Conservation (phyloP, 2,797 vertebrate species). For the Chloroceryle amazona region DNA sequence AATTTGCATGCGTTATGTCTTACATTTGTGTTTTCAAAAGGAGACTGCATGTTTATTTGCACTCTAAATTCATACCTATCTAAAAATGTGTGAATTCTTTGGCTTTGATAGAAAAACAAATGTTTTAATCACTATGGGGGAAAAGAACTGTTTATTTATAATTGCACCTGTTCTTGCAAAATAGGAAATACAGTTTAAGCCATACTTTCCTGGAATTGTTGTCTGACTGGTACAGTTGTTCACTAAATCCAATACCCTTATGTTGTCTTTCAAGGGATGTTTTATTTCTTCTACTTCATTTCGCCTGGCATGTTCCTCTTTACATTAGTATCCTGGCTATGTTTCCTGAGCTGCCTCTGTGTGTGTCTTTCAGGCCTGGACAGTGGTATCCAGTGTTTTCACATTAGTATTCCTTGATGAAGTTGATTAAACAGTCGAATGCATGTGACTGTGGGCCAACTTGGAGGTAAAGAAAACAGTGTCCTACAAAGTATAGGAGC, state of each 20-base stretch:
- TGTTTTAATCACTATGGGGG: not conserved
- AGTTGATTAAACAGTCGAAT: not conserved
- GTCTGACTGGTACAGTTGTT: constrained; percentile 37
- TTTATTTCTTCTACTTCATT: constrained; percentile 7
- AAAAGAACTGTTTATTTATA: constrained; percentile 35
- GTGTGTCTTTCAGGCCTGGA: not conserved
- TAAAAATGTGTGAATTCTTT: not conserved
- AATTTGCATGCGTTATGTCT: not conserved
- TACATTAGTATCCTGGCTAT: not conserved
- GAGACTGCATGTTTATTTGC: not conserved
- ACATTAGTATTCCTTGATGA: not conserved
- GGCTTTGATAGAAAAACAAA: constrained; percentile 2
- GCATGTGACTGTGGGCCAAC: not conserved
- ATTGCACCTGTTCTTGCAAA: constrained; percentile 62
- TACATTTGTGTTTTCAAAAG: not conserved
- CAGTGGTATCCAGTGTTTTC: not conserved
- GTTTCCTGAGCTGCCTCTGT: constrained; percentile 1
- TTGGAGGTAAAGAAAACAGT: constrained; percentile 10
- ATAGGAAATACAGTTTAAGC: constrained; percentile 56
- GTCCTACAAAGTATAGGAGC: not conserved
- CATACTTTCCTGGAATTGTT: constrained; percentile 73
- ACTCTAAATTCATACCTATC: not conserved
- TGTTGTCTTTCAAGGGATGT: not conserved
- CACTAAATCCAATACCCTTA: not conserved
- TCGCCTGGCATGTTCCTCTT: not conserved